Conservation (phyloP, 64 coral and sea anemone genomes). For the Pachyseris speciosa region DNA sequence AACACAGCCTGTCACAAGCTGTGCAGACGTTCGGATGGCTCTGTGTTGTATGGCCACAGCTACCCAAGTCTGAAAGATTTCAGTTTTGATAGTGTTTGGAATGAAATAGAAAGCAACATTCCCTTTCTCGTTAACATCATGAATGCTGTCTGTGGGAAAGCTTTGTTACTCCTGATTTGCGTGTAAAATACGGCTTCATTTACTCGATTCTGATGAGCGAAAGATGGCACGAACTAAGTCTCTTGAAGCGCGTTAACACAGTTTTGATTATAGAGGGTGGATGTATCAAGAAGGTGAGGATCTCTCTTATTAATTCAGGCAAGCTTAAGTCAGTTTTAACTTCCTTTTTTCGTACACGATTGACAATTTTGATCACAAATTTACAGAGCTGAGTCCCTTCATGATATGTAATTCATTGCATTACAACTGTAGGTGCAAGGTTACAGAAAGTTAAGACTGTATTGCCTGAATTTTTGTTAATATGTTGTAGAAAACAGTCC, state of each 20-base stretch:
- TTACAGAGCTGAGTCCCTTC: too few relatives aligned
- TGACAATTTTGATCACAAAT: too few relatives aligned
- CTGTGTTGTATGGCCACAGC: constrained; percentile 46
- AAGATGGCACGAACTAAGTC: constrained; percentile 63
- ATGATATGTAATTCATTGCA: too few relatives aligned
- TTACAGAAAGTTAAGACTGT: too few relatives aligned
- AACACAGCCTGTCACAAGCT: constrained; percentile 21
- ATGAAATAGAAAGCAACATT: constrained; percentile 38
- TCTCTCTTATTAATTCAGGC: too few relatives aligned
- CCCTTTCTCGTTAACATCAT: constrained; percentile 52
- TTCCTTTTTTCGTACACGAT: too few relatives aligned
- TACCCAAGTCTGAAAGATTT: constrained; percentile 62
- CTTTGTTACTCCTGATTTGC: background rate
- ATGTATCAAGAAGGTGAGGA: constrained; percentile 52
- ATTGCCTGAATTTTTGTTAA: too few relatives aligned
- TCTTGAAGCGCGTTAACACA: constrained; percentile 54
- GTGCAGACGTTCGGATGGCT: constrained; percentile 54
- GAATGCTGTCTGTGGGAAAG: constrained; percentile 46
- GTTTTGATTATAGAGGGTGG: constrained; percentile 60
- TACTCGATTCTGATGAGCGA: constrained; percentile 76
- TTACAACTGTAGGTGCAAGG: too few relatives aligned
- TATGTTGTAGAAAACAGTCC: too few relatives aligned
- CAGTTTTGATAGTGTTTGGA: constrained; percentile 26
- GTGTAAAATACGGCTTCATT: constrained; percentile 43
- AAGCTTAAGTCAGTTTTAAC: too few relatives aligned